phyloP scores from a whole-genome alignment of 2,797 vertebrate species.

The Sebastes melanostomus region DNA sequence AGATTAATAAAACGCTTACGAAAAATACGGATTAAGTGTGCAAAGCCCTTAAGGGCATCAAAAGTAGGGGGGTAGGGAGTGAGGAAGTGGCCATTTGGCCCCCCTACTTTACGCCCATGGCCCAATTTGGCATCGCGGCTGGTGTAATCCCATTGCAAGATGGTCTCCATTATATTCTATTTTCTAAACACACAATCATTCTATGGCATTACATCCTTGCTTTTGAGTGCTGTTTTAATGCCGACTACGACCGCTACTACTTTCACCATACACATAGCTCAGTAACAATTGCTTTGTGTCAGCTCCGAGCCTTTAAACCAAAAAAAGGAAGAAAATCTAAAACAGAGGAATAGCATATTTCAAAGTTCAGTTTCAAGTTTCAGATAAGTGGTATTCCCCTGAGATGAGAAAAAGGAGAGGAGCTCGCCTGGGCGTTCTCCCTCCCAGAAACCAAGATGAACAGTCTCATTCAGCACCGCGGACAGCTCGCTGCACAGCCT shows the following conservation, averaged over 20 bases:
- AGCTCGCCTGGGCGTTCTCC: slow-evolving; percentile 9
- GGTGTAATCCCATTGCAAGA: not conserved
- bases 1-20: no score
- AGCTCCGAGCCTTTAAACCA: slow-evolving; percentile 7
- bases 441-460: slow-evolving; percentile 36
- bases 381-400: slow-evolving; percentile 31
- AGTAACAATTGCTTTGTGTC: not conserved
- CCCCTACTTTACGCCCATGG: no score
- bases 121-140: no score
- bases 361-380: slow-evolving; percentile 59
- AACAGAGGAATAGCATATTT: slow-evolving; percentile 20
- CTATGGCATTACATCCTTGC: not conserved
- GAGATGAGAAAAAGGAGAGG: slow-evolving; percentile 17
- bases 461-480: slow-evolving; percentile 46
- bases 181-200: not conserved
- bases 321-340: not conserved
- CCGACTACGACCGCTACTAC: not conserved
- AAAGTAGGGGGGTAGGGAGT: no score
- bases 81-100: no score
- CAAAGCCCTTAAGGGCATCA: no score
- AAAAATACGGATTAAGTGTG: no score
- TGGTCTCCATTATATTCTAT: not conserved
- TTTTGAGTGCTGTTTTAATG: not conserved
- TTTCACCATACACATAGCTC: not conserved
- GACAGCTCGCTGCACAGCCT: slow-evolving; percentile 48